Conservation (phyloP, 2,888 invertebrate species). For the Morinoia aosen region DNA sequence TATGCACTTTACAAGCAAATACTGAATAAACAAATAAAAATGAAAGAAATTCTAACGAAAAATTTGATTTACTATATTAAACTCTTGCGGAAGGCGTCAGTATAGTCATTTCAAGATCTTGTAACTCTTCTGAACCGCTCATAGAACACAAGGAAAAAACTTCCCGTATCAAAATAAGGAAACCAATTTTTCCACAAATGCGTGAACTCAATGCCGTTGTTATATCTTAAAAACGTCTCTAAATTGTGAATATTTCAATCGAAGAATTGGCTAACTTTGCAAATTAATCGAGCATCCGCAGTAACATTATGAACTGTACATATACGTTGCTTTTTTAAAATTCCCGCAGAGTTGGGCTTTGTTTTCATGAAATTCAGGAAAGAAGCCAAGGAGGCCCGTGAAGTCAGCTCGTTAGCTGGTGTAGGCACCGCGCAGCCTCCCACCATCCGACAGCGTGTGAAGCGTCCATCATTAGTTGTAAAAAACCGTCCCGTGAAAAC, state of each 20-base stretch:
- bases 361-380: not conserved
- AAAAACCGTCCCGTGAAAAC: not conserved
- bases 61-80: not conserved
- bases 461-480: not conserved
- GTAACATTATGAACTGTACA: too few species aligned
- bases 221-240: too few species aligned
- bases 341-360: too few species aligned
- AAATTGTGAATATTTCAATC: too few species aligned
- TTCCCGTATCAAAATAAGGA: not conserved
- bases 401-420: not conserved
- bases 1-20: not conserved
- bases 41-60: not conserved
- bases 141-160: not conserved
- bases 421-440: not conserved
- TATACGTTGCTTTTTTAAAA: too few species aligned
- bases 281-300: too few species aligned
- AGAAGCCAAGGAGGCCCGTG: not conserved
- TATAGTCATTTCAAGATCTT: not conserved
- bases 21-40: not conserved
- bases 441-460: constrained; percentile 24
- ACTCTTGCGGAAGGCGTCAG: not conserved
- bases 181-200: not conserved
- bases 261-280: too few species aligned
- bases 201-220: too few species aligned
- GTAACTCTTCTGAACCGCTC: not conserved